Evolutionary conservation across 2,888 invertebrate genomes (phyloP).

Genomic region (Agrochola macilenta): DNA sequence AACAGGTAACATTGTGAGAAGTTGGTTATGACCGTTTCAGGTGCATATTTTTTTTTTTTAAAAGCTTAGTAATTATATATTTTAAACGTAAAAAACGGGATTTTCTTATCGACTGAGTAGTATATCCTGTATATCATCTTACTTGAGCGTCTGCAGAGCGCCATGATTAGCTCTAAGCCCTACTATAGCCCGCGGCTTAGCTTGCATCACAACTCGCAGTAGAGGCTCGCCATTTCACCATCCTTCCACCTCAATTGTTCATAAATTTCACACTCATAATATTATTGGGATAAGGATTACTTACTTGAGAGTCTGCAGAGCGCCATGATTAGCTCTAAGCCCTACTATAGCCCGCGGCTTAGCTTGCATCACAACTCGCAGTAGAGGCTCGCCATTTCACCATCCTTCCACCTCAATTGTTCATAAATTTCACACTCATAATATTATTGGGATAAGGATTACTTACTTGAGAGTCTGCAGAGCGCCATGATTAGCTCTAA

Average conservation of each 20-base stretch:
- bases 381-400: too few relatives aligned
- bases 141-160: constrained; percentile 78
- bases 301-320: constrained; percentile 76
- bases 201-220: constrained; percentile 95
- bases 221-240: too few relatives aligned
- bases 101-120: background rate
- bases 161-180: constrained; percentile 78
- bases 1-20: too few relatives aligned
- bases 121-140: background rate
- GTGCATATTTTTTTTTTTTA: too few relatives aligned
- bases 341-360: constrained; percentile 95
- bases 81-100: background rate
- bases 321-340: constrained; percentile 77
- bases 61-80: too few relatives aligned
- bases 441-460: too few relatives aligned
- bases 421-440: too few relatives aligned
- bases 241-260: too few relatives aligned
- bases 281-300: too few relatives aligned
- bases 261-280: too few relatives aligned
- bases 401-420: too few relatives aligned
- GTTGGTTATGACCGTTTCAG: too few relatives aligned
- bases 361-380: constrained; percentile 95
- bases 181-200: constrained; percentile 95
- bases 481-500: constrained; percentile 77
- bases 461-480: constrained; percentile 75